These are phyloP conservation scores for Conops quadrifasciatus DNA, from an alignment of 2,888 invertebrate species.

Conservation along the genomic window DNA sequence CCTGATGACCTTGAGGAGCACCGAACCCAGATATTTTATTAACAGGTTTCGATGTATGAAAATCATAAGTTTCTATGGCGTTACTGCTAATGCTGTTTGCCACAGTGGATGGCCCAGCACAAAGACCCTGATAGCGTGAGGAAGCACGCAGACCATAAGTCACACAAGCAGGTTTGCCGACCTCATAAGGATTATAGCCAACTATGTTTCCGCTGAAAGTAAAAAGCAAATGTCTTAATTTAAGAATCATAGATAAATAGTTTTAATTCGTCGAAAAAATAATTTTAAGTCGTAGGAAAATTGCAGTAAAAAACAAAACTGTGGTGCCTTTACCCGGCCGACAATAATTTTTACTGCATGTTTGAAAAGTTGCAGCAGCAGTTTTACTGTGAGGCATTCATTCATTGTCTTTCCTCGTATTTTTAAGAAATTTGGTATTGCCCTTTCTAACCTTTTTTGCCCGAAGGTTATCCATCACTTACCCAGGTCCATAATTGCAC, in stretches of 20 bases:
- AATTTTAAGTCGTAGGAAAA: no score
- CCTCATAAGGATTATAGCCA: constrained; percentile 78
- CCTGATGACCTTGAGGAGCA: constrained; percentile 47
- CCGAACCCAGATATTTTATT: constrained; percentile 47
- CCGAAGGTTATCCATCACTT: constrained; percentile 54
- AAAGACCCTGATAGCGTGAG: constrained; percentile 78
- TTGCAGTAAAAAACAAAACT: no score
- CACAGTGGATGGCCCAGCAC: constrained; percentile 65
- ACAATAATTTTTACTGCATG: no score
- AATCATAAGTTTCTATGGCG: constrained; percentile 63
- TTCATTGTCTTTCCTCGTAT: no score
- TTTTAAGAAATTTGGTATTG: no score
- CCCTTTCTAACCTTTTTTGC: no score
- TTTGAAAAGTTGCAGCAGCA: no score
- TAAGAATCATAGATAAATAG: background rate
- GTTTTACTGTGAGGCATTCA: no score
- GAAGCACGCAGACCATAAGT: constrained; percentile 77
- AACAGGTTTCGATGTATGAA: constrained; percentile 52
- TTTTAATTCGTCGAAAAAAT: background rate
- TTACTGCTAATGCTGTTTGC: constrained; percentile 67
- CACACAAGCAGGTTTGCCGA: constrained; percentile 77
- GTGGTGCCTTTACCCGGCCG: no score
- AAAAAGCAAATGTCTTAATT: background rate
- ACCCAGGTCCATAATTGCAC: constrained; percentile 86
- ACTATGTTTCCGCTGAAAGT: constrained; percentile 76